Percentiles rank a stretch among this genome's conserved stretches.
These are phyloP conservation scores for Deilephila elpenor DNA, from an alignment of 2,888 invertebrate genomes.

Conservation along the genomic window DNA sequence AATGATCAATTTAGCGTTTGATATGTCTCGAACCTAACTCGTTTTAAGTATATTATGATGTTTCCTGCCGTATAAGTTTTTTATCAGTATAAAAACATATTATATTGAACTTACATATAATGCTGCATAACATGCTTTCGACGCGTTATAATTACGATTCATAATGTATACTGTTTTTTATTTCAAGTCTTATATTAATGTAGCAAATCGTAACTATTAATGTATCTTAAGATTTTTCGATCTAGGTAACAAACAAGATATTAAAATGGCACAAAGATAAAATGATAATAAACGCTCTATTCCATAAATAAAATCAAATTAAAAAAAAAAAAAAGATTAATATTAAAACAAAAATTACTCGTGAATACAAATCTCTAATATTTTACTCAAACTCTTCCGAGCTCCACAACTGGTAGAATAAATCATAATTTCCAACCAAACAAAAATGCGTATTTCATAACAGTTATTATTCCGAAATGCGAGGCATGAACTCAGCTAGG, in stretches of 20 bases:
- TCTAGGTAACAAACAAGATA: no score
- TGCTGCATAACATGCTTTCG: conserved; percentile 9
- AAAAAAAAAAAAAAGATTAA: no score
- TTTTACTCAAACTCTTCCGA: no score
- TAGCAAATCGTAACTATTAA: no score
- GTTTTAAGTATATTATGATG: conserved; percentile 7
- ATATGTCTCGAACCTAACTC: neutral
- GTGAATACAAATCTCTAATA: no score
- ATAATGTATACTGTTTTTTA: neutral
- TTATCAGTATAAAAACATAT: neutral
- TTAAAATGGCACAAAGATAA: no score
- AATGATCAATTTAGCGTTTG: neutral
- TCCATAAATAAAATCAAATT: no score
- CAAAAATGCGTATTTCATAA: conserved; percentile 13
- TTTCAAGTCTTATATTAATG: no score
- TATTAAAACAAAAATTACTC: no score
- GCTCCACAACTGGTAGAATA: neutral
- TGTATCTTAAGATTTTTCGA: no score
- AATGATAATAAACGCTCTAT: no score
- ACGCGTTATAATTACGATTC: conserved; percentile 10
- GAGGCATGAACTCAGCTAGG: conserved; percentile 70
- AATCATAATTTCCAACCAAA: conserved; percentile 24
- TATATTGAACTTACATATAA: neutral
- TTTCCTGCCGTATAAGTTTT: conserved; percentile 3
- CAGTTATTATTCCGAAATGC: conserved; percentile 41